A percentile compares a stretch with the other conserved stretches of the same genome.
phyloP scores from a whole-genome alignment of 2,113 vertebrate genomes.

The Scatophagus argus region DNA sequence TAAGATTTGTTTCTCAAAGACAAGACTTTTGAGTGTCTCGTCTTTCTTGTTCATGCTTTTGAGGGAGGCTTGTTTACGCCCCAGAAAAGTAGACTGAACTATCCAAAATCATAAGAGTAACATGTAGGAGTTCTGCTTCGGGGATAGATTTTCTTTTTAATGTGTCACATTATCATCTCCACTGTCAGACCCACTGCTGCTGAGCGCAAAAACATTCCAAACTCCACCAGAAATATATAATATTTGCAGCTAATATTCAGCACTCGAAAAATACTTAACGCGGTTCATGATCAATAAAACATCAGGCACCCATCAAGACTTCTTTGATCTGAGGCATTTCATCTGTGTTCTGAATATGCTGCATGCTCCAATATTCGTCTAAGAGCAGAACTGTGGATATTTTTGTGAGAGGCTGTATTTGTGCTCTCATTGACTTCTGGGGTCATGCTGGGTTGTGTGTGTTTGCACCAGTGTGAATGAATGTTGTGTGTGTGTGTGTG shows the following conservation, averaged over 20 bases:
- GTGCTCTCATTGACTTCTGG: conserved; percentile 30
- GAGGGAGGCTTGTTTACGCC: conserved; percentile 59
- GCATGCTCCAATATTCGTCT: conserved; percentile 39
- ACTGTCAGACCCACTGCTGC: conserved; percentile 52
- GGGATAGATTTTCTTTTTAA: conserved; percentile 58
- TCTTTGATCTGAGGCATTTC: conserved; percentile 69
- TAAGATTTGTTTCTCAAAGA: conserved; percentile 33
- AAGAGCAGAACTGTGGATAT: conserved; percentile 35
- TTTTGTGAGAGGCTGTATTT: conserved; percentile 28
- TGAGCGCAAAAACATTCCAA: conserved; percentile 27
- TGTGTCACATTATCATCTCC: conserved; percentile 65
- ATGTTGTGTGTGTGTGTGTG: conserved; percentile 27
- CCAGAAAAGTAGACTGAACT: conserved; percentile 27
- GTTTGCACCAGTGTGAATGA: conserved; percentile 6
- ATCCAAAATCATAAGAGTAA: conserved; percentile 61
- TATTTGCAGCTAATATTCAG: conserved; percentile 44
- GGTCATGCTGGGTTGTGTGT: conserved; percentile 56
- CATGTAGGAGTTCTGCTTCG: conserved; percentile 43
- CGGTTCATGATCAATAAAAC: conserved; percentile 74
- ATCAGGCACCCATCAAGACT: conserved; percentile 62
- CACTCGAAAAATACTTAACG: conserved; percentile 55
- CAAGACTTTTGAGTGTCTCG: conserved; percentile 15
- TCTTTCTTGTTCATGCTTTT: conserved; percentile 53
- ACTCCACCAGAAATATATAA: conserved; percentile 54
- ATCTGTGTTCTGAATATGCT: conserved; percentile 59